These are phyloP conservation scores for Hyles lineata DNA, from an alignment of 2,888 invertebrate species.

Conservation along the genomic window DNA sequence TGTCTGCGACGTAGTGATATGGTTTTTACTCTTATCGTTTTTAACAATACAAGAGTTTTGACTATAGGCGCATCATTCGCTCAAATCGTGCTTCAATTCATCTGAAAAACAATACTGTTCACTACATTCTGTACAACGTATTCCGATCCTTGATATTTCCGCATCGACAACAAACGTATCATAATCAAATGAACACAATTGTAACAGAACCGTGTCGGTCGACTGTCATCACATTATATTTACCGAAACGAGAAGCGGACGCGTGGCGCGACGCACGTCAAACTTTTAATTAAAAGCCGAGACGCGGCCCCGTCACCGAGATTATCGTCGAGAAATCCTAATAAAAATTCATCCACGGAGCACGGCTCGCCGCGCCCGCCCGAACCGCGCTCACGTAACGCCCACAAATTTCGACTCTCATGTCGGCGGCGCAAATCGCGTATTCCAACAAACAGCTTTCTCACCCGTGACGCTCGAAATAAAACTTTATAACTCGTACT, in stretches of 20 bases:
- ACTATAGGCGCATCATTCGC: too few species aligned
- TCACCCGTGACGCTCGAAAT: constrained; percentile 60
- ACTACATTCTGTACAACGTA: not conserved
- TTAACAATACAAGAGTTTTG: too few species aligned
- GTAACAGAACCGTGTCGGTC: constrained; percentile 16
- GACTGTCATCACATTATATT: constrained; percentile 28
- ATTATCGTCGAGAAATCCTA: constrained; percentile 44
- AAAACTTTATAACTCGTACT: constrained; percentile 60
- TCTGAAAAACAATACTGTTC: too few species aligned
- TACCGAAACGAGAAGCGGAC: constrained; percentile 9
- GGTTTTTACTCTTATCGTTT: too few species aligned
- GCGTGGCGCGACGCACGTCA: constrained; percentile 14
- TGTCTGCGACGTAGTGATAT: too few species aligned
- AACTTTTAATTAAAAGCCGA: constrained; percentile 33
- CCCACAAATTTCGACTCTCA: constrained; percentile 60
- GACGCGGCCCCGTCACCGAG: constrained; percentile 37
- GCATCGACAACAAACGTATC: not conserved
- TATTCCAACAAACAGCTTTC: constrained; percentile 75
- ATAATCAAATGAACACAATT: constrained; percentile 25
- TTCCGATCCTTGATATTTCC: not conserved
- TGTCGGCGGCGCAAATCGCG: constrained; percentile 76
- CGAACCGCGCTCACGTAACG: constrained; percentile 26
- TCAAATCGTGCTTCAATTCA: too few species aligned
- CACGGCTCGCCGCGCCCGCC: too few species aligned
- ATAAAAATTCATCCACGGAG: constrained; percentile 44